phyloP scores from a whole-genome alignment of 2,113 vertebrate genomes.

The Alethe castanea region DNA sequence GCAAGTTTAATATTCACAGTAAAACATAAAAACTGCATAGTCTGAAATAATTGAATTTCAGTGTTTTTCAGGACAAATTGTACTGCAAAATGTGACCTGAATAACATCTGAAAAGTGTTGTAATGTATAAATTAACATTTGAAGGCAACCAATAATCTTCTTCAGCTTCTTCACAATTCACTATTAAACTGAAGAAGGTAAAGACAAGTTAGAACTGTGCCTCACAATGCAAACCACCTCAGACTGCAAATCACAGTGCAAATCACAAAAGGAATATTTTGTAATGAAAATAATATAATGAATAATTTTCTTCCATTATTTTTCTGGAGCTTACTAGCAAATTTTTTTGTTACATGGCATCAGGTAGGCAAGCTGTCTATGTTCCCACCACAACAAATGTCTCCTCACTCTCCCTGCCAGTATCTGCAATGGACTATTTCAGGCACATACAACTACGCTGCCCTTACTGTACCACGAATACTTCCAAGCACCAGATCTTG shows the following conservation, averaged over 20 bases:
- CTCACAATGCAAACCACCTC: background rate
- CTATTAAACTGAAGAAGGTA: background rate
- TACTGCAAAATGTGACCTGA: background rate
- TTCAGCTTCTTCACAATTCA: background rate
- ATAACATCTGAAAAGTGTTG: background rate
- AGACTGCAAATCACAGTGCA: background rate
- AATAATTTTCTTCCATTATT: background rate
- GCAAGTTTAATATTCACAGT: background rate
- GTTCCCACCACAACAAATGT: background rate
- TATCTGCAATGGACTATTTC: background rate
- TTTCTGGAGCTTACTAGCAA: background rate
- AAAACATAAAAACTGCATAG: background rate
- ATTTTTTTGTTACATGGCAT: background rate
- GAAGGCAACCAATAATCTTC: background rate
- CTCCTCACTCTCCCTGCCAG: background rate
- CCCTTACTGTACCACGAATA: background rate
- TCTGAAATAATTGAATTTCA: background rate
- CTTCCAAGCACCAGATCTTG: background rate
- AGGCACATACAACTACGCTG: background rate
- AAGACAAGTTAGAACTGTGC: rapidly evolving
- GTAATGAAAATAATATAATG: background rate
- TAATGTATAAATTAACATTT: background rate
- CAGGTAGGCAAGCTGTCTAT: background rate
- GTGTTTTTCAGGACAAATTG: background rate
- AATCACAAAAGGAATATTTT: background rate